Evolutionary conservation across 2,888 invertebrate species (phyloP), one percentile per base, ranked within the genome.

Genomic region (Pandemis cinnamomeana): DNA sequence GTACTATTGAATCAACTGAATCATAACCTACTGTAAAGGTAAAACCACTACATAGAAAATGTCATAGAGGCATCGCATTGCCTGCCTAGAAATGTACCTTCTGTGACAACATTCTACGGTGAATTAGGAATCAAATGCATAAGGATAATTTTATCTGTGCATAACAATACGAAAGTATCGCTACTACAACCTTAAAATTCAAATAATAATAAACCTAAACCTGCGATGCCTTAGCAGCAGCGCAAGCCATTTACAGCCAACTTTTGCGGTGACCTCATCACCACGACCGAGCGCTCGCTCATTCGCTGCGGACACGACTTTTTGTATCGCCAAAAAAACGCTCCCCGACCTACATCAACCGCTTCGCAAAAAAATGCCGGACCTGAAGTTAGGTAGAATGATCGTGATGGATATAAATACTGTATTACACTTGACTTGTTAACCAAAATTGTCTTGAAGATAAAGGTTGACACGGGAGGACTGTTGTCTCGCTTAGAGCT

Each of bases 281-380:
- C 69, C 67, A 71, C 64, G 71, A 72, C 75, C 77, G 78, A 72
- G 76, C 77, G 78, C 82, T 81, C 81, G 82, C 83, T 82, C 82
- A 80, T 83, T 83, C 81, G 78, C 83, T 82, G 82, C 83, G 82
- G 82, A 85, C 84, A 81, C 82, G 72, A 77, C 81, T 89, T 91
- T 91, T 91, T 89, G 81, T 84, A 81, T 73, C 79, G 75, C 80
- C 73, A 80, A 88, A 90, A 88, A 90, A 89, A 82, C 80, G 79
- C 77, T 79, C 83, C 89, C 83, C 89, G 93, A 93, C 93, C 93
- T 93, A 91, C 91, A 90, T 87, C 92, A 93, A 93, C 83, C 78
- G 81, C 75, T 60, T n/a, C 72, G 80, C 84, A 88, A 88, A 88
- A 87, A 58, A 89, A 83, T 78, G 27, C 77, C 81, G 82, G 74